Percentiles rank a stretch among this genome's conserved stretches.
Evolutionary conservation across 2,113 vertebrate genomes (phyloP).

Genomic region (Toxotes jaculatrix): DNA sequence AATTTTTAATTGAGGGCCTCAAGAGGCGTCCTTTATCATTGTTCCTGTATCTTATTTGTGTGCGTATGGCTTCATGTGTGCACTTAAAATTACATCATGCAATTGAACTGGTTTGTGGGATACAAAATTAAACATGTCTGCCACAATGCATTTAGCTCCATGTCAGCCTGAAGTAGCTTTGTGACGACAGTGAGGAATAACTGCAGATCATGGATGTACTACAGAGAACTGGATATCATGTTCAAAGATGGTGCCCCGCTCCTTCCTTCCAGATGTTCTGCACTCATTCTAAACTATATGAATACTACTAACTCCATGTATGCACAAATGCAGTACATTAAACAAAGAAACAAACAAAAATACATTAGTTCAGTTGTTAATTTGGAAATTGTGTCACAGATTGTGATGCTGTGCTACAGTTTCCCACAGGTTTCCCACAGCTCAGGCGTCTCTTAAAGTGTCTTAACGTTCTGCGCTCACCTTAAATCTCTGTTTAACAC

Average conservation of each 20-base stretch:
- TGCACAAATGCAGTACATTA: neutral
- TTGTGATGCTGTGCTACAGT: neutral
- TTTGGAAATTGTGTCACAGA: neutral
- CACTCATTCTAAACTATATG: neutral
- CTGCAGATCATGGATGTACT: neutral
- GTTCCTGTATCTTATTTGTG: constrained; percentile 37
- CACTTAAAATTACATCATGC: constrained; percentile 15
- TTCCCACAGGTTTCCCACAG: neutral
- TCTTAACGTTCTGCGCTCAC: too few species aligned
- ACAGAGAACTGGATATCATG: neutral
- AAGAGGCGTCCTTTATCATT: constrained; percentile 29
- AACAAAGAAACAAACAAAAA: neutral
- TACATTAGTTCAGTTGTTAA: too few species aligned
- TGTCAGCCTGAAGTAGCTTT: constrained; percentile 3
- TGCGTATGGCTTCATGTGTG: constrained; percentile 10
- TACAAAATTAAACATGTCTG: constrained; percentile 25
- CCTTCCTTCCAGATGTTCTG: neutral
- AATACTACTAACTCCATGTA: neutral
- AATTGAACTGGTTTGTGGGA: constrained; percentile 25
- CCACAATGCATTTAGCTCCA: constrained; percentile 22
- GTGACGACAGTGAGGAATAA: neutral
- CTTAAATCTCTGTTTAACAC: too few species aligned
- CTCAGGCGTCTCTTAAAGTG: too few species aligned
- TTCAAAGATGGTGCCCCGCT: neutral
- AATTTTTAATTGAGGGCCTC: constrained; percentile 65